Evolutionary conservation across 2,797 vertebrate genomes (phyloP).

Genomic region (Mycteria americana): DNA sequence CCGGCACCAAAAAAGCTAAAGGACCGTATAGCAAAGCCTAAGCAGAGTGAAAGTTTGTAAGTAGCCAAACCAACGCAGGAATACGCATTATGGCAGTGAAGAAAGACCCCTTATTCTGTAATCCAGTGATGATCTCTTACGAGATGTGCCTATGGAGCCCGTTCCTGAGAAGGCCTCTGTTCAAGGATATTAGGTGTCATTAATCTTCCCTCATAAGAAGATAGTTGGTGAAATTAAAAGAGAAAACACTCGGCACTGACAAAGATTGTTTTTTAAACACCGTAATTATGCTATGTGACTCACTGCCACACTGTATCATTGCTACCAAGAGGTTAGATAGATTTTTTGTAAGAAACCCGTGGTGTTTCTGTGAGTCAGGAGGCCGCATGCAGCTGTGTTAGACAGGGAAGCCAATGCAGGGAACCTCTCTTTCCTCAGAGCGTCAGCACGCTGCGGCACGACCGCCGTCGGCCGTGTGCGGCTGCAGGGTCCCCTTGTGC

Average conservation of each 20-base stretch:
- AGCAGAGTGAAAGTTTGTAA: background rate
- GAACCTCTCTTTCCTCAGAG: background rate
- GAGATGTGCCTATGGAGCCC: background rate
- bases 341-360: fast-evolving
- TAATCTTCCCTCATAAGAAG: background rate
- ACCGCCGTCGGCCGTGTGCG: background rate
- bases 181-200: background rate
- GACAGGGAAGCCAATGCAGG: background rate
- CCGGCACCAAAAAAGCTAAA: background rate
- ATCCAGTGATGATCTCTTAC: background rate
- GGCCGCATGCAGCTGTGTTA: background rate
- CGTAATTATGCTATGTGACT: background rate
- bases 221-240: background rate
- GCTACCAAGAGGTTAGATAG: background rate
- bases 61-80: background rate
- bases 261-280: background rate
- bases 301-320: background rate
- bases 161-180: background rate
- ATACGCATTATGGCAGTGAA: background rate
- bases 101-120: background rate
- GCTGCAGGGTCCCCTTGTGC: background rate
- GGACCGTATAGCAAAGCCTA: background rate
- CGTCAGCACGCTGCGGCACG: background rate
- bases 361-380: background rate
- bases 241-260: background rate